Percentiles rank a stretch among this genome's conserved stretches.
These are phyloP conservation scores for Patella ulyssiponensis DNA, from an alignment of 2,888 invertebrate species.

Conservation along the genomic window DNA sequence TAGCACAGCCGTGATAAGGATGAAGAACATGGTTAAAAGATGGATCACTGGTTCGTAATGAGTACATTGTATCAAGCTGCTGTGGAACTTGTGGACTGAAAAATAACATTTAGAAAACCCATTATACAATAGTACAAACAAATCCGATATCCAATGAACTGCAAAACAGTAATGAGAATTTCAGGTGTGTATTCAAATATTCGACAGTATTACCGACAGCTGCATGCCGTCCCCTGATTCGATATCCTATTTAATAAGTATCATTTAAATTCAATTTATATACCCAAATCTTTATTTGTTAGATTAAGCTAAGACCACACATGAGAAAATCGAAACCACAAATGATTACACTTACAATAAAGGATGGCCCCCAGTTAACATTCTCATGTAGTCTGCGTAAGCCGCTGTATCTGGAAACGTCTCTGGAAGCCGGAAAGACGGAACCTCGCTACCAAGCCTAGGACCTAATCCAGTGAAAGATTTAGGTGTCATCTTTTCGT, in stretches of 20 bases:
- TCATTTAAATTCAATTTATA: too few species aligned
- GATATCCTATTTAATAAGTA: too few species aligned
- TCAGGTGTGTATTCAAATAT: too few species aligned
- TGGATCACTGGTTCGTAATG: slow-evolving; percentile 27
- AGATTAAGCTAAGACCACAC: neutral
- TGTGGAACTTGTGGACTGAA: too few species aligned
- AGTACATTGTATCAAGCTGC: neutral
- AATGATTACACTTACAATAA: slow-evolving; percentile 40
- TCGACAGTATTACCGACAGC: too few species aligned
- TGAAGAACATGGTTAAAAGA: slow-evolving; percentile 26
- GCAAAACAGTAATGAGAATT: too few species aligned
- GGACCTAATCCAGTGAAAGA: slow-evolving; percentile 14
- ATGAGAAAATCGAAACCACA: neutral
- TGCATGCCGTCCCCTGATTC: too few species aligned
- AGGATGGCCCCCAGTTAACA: slow-evolving; percentile 39
- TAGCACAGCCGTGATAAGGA: slow-evolving; percentile 36
- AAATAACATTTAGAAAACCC: too few species aligned
- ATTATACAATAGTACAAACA: too few species aligned
- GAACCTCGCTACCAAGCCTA: slow-evolving; percentile 21
- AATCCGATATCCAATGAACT: too few species aligned
- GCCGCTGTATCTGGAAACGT: slow-evolving; percentile 32
- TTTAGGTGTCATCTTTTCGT: slow-evolving; percentile 16
- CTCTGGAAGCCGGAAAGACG: slow-evolving; percentile 20
- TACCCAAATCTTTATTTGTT: too few species aligned
- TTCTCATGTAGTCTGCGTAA: slow-evolving; percentile 46